Evolutionary conservation across 2,797 vertebrate genomes (phyloP).

Genomic region (Astyanax mexicanus): DNA sequence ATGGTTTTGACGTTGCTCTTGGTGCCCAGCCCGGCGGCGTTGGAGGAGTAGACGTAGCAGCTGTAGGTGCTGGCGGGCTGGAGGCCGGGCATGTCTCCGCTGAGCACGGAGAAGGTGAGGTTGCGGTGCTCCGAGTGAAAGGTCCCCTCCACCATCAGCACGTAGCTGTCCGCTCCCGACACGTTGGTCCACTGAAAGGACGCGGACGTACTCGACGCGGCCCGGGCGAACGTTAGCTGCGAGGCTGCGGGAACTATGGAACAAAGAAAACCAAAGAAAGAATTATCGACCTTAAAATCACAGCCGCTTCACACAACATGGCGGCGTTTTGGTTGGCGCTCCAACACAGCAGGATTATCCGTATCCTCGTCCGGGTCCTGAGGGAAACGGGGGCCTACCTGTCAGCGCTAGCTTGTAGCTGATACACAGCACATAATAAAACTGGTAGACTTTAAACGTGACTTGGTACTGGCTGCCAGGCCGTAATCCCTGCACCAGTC

Average conservation of each 20-base stretch:
- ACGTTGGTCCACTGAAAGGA: conserved; percentile 73
- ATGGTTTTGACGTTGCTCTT: conserved; percentile 68
- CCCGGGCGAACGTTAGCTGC: conserved; percentile 69
- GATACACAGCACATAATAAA: conserved; percentile 55
- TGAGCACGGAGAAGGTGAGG: conserved; percentile 60
- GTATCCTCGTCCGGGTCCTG: too few relatives aligned
- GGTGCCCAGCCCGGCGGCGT: conserved; percentile 72
- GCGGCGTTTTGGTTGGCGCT: too few relatives aligned
- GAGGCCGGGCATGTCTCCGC: conserved; percentile 66
- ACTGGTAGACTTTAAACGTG: conserved; percentile 69
- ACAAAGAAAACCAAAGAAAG: neutral
- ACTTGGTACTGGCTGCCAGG: conserved; percentile 73
- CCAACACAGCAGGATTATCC: too few relatives aligned
- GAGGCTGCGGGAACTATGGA: conserved; percentile 75
- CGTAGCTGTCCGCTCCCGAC: conserved; percentile 70
- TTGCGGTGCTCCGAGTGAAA: conserved; percentile 39
- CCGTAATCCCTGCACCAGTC: conserved; percentile 72
- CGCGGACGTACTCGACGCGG: conserved; percentile 77
- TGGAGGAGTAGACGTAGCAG: conserved; percentile 73
- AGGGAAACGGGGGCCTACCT: conserved; percentile 68
- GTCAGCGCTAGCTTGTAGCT: conserved; percentile 59
- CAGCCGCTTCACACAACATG: too few relatives aligned
- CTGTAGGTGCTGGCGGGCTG: conserved; percentile 70
- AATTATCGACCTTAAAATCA: neutral
- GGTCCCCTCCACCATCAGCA: conserved; percentile 63